Evolutionary conservation across 35 echinoderm and acorn worm species (phyloP), one percentile per base, ranked within the genome.

Genomic region (Amphiura filiformis): DNA sequence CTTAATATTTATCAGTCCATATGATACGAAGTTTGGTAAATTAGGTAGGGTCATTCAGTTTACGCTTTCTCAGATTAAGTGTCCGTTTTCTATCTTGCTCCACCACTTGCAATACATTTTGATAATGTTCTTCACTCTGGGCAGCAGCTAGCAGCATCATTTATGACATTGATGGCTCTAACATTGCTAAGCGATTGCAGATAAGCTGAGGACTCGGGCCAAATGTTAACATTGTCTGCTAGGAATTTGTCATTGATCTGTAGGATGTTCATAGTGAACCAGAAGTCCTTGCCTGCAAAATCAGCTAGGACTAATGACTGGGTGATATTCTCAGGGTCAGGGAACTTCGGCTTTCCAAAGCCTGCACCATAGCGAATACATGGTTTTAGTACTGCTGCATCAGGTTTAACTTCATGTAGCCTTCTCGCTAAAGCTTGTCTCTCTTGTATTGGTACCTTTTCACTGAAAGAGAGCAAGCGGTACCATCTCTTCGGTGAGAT

Each of bases 21-120:
- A n/a, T n/a, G n/a, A n/a, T n/a, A n/a, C n/a, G n/a, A n/a, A 26
- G 61, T 70, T 70, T 70, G 61, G 61, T 70, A 70, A 70, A 70
- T 70, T n/a, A 70, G 61, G 28, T 70, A 70, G 28, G 1, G 61
- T 18, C 61, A 70, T 70, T 70, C 61, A 15, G 15, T 70, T 18
- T 70, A 30, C 41, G 41, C 41, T 47, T 47, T 47, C 41, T 70
- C 61, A 70, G 61, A 70, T 70, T 70, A 70, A n/a, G 61, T 70
- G 61, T 70, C 61, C 26, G 61, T 70, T 70, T 70, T 70, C 61
- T 70, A 26, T 30, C 61, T 30, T 70, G 28, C 28, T 70, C 61
- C 61, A 70, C 2, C 26, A 70, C 61, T 26, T 70, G 28, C 61
- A 70, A 70, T 2, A 18, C 61, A 70, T 70, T 70, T 70, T 26